Evolutionary conservation across 2,888 invertebrate species (phyloP), one percentile per base, ranked within the genome.

Genomic region (Ferrisia virgata): DNA sequence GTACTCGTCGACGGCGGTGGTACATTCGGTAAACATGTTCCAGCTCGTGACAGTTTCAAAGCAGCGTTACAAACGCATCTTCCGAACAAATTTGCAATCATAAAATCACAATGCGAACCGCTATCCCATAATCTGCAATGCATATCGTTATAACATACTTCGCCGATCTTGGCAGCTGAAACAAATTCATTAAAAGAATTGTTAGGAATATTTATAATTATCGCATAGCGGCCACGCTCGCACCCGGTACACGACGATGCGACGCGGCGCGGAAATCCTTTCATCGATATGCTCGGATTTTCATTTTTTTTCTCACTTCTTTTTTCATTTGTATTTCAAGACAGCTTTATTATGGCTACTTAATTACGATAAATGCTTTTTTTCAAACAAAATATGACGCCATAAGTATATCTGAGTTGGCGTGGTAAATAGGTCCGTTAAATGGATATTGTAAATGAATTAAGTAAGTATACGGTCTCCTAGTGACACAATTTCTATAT

Each of bases 61-160:
- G 79, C 36, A 11, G 92, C 89, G 86, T 93, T 93, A 88, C 96
- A 96, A 85, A 94, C 93, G 87, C 96, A 97, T 87, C 95, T 92
- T 79, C 96, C 96, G 88, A 96, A 96, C 13, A 96, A 91, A 88
- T 96, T 95, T 36, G 95, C 95, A 86, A 97, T 95, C 82, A 96
- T 91, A 88, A 95, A 96, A 89, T 96, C 95, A 87, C 96, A 97
- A 87, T 95, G 94, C 86, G 95, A 95, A 88, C 94, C 93, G 86
- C 91, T 91, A 87, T 95, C 94, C 92, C 94, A 95, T 87, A 96
- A 91, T 85, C 93, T 92, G 88, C 96, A 97, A 88, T 96, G 96
- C 85, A 94, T 93, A 88, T 96, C 94, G 88, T 94, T 95, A 89
- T 96, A 95, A 89, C 96, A 97, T 53, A 96, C 94, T 87, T 95